Evolutionary conservation across 2,113 vertebrate species (phyloP).

Genomic region (Hydrochoerus hydrochaeris): DNA sequence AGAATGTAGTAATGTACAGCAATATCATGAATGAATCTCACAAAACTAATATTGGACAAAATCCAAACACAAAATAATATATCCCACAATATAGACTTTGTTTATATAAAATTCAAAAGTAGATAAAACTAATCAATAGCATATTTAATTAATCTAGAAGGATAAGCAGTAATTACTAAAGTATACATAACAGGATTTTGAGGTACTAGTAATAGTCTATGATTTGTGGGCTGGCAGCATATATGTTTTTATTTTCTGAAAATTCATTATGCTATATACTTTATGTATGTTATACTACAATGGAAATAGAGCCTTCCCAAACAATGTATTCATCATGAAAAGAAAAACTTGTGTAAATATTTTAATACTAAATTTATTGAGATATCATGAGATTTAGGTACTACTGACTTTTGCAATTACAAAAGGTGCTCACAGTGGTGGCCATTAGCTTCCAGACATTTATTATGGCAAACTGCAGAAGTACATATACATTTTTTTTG

Average conservation of each 20-base stretch:
- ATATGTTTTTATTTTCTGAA: not conserved
- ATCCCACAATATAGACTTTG: not conserved
- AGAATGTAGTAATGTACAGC: not conserved
- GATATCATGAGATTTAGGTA: not conserved
- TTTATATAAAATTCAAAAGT: slow-evolving; percentile 5
- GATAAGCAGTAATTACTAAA: not conserved
- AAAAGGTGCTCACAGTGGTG: not conserved
- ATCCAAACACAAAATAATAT: not conserved
- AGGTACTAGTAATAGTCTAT: not conserved
- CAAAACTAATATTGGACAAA: not conserved
- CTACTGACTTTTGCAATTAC: not conserved
- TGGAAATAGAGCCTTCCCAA: not conserved
- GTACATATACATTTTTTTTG: not conserved
- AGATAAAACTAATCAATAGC: not conserved
- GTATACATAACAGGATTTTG: not conserved
- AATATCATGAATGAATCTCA: not conserved
- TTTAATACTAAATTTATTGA: not conserved
- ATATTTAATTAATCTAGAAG: not conserved
- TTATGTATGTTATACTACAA: not conserved
- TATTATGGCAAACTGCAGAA: not conserved
- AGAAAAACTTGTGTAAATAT: not conserved
- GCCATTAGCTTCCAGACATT: not conserved
- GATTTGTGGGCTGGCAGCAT: not conserved
- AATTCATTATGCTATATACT: not conserved
- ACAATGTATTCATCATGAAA: not conserved